Evolutionary conservation across 2,797 vertebrate genomes (phyloP).

Genomic region (Artibeus lituratus): DNA sequence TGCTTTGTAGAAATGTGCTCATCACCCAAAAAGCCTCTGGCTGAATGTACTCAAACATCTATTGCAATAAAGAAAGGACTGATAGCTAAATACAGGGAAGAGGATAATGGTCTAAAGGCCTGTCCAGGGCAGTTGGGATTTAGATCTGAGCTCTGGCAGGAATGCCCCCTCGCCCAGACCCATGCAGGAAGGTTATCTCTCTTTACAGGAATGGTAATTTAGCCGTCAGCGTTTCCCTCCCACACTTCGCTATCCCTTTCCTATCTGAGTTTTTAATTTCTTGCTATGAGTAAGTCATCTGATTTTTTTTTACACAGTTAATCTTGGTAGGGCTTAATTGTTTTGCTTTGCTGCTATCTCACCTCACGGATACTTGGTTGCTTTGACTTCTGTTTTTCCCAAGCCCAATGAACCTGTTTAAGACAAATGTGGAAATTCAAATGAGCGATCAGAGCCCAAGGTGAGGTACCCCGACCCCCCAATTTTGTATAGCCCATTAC

Average conservation of each 20-base stretch:
- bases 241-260: constrained; percentile 47
- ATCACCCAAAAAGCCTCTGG: constrained; percentile 38
- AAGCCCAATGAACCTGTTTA: constrained; percentile 42
- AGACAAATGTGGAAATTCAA: neutral
- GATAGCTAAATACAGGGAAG: constrained; percentile 24
- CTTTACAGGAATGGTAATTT: constrained; percentile 56
- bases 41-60: constrained; percentile 41
- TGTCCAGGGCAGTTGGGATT: neutral
- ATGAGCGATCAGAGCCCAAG: constrained; percentile 56
- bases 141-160: constrained; percentile 11
- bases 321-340: constrained; percentile 28
- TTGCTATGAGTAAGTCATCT: constrained; percentile 43
- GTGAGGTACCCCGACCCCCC: neutral
- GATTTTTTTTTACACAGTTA: neutral
- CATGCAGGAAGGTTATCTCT: constrained; percentile 16
- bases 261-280: constrained; percentile 60
- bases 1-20: constrained; percentile 47
- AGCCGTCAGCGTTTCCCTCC: constrained; percentile 54
- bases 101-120: constrained; percentile 9
- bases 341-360: constrained; percentile 62
- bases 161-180: neutral
- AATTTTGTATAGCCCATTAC: neutral
- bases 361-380: constrained; percentile 14
- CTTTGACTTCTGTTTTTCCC: constrained; percentile 54
- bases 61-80: constrained; percentile 47